Evolutionary conservation across 2,797 vertebrate species (phyloP), one percentile per base, ranked within the genome.

Genomic region (Falco cherrug): DNA sequence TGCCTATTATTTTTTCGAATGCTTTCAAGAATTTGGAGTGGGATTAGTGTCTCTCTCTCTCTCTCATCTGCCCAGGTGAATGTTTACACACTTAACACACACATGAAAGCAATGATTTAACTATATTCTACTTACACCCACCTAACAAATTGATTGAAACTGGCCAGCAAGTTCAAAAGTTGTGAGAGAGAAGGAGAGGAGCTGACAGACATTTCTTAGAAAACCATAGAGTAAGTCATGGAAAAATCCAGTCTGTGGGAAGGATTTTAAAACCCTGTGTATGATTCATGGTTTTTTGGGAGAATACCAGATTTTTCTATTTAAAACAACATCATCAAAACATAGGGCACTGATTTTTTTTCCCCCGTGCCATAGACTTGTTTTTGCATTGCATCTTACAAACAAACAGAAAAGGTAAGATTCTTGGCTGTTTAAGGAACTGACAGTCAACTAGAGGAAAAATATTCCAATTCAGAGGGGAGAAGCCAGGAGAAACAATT

Each of bases 201-300:
- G 25, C 41, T 77, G 60, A 61, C 51, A 94, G 31, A 53, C 3
- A 2, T 65, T 96, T 96, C 89, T 96, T 97, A 93, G 92, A 94
- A 93, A 91, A 80, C 68, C 64, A 5, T 67, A 68, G 82, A 77
- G 50, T 83, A 80, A 90, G 18, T 53, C 73, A 89, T 81, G 88
- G 71, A 92, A 97, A 95, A 93, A 95, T 83, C 71, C 81, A 87
- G 35, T 87, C 90, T 92, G 84, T 85, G 73, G 87, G 90, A 96
- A 95, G 92, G 73, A 65, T 81, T 85, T 90, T 54, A 73, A 91
- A 89, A 56, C 60, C 19, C 33, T 3, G 35, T 41, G 35, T 61
- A 82, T 85, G 84, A 97, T 92, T 95, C 90, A 95, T 85, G 26
- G 87, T 89, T 94, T 89, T 78, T 92, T 90, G 78, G 93, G 79